Evolutionary conservation across 2,888 invertebrate species (phyloP).

Genomic region (Pogonocherus hispidulus): DNA sequence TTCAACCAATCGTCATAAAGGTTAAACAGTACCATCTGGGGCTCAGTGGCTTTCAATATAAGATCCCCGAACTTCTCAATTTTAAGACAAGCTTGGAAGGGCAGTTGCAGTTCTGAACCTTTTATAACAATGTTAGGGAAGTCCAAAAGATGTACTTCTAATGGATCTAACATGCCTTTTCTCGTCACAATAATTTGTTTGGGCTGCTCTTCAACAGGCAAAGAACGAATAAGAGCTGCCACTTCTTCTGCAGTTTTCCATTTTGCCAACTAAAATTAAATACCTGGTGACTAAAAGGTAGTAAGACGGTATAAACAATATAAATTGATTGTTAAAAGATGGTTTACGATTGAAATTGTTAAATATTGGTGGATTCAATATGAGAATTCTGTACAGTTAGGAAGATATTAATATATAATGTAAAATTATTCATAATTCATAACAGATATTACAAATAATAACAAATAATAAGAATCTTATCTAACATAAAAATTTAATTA

Average conservation of each 20-base stretch:
- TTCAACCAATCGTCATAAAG: slow-evolving; percentile 99
- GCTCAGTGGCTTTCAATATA: slow-evolving; percentile 98
- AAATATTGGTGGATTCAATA: too few relatives aligned
- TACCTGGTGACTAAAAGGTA: too few relatives aligned
- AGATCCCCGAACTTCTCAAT: slow-evolving; percentile 99
- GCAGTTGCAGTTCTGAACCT: slow-evolving; percentile 97
- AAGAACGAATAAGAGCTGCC: slow-evolving; percentile 96
- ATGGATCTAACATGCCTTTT: slow-evolving; percentile 99
- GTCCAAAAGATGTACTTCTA: slow-evolving; percentile 99
- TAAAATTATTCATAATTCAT: too few relatives aligned
- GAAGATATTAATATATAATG: too few relatives aligned
- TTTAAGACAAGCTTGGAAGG: slow-evolving; percentile 98
- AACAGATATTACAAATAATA: too few relatives aligned
- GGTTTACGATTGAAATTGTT: too few relatives aligned
- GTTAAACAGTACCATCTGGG: slow-evolving; percentile 99
- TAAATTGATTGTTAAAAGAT: too few relatives aligned
- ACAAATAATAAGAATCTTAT: too few relatives aligned
- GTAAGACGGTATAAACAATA: too few relatives aligned
- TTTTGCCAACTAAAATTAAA: slow-evolving; percentile 84
- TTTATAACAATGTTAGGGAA: slow-evolving; percentile 99
- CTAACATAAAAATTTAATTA: too few relatives aligned
- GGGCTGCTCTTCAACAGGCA: slow-evolving; percentile 99
- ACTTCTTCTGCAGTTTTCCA: slow-evolving; percentile 99
- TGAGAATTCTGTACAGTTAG: too few relatives aligned
- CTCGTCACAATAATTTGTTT: slow-evolving; percentile 99